Base-by-base conservation (phyloP, 2,113 vertebrate genomes). In the Fukomys damarensis region DNA sequence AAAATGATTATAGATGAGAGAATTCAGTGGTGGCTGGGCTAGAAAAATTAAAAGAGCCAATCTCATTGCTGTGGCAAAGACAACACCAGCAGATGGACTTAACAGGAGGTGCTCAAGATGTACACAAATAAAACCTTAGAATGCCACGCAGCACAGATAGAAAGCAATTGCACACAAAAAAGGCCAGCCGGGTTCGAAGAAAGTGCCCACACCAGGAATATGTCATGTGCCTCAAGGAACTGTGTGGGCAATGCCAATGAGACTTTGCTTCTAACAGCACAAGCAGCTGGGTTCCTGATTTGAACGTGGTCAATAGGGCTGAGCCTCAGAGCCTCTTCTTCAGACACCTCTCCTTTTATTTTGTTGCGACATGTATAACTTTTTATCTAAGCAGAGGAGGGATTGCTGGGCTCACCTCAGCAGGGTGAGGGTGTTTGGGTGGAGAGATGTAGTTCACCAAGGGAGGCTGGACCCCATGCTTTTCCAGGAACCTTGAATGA, bases 401-500 rank as follows among this genome's bases (percentile, higher is more conserved):
- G n/a, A n/a, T n/a, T n/a, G n/a, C n/a, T n/a, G n/a, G 41, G 63
- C 65, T 28, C 7, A 86, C 38, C 30, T 10, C 41, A 43, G 83
- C 13, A 81, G 16, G 1, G 7, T 54, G 20, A 59, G 59, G 59
- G 52, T 72, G 79, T 90, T 13, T 87, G 9, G 70, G 0, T 76
- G 14, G 38, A 52, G 58, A 68, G 68, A 74, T n/a, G 43, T 5
- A 89, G 65, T 22, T 65, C 61, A 7, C 13, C 74, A 68, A 89
- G 86, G 43, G 61, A 91, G 91, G 93, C 28, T 54, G 74, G 74
- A 70, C 72, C 17, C 26, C 66, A 66, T 70, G 26, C 59, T 93
- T 80, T 65, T 56, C 54, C 2, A n/a, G 92, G 63, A 83, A 68
- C 94, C 97, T 96, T 84, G 96, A 97, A 66, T 95, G 89, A 93